These are phyloP conservation scores for Gymnothorax javanicus DNA, from an alignment of 2,797 vertebrate species.

Conservation along the genomic window DNA sequence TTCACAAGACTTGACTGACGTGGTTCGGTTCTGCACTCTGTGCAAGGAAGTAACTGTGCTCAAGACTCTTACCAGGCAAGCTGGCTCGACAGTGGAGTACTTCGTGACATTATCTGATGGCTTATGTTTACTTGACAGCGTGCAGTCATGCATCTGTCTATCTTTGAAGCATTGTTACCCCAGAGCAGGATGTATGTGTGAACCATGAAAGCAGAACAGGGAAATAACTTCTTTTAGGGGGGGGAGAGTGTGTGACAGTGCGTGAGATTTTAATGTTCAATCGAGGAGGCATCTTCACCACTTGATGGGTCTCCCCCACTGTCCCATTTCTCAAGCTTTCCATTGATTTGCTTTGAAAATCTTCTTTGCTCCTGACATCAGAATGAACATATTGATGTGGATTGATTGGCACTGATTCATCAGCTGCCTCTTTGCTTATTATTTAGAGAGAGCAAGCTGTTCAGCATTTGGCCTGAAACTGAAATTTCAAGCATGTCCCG, in stretches of 20 bases:
- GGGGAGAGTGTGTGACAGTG: background rate
- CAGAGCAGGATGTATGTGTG: background rate
- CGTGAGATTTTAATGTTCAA: background rate
- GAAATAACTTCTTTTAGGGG: background rate
- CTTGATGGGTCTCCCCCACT: background rate
- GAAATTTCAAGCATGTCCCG: background rate
- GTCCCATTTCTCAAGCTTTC: background rate
- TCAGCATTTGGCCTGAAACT: background rate
- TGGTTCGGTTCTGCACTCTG: slow-evolving; percentile 30
- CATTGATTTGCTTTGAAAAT: too few species aligned
- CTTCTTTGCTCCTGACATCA: background rate
- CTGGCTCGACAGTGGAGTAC: background rate
- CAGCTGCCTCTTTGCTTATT: background rate
- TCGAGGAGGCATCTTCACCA: background rate
- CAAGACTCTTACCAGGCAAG: slow-evolving; percentile 25
- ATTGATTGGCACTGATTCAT: background rate
- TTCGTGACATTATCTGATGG: background rate
- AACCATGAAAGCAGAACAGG: background rate
- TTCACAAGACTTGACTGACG: slow-evolving; percentile 42
- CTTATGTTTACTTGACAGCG: background rate
- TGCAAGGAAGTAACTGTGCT: background rate
- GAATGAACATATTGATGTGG: background rate
- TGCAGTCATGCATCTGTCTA: slow-evolving; percentile 20
- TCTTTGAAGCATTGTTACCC: background rate
- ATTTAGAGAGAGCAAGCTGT: background rate